These are phyloP conservation scores for Paragorgia papillata DNA, from an alignment of 92 coral and sea anemone genomes.

Conservation along the genomic window DNA sequence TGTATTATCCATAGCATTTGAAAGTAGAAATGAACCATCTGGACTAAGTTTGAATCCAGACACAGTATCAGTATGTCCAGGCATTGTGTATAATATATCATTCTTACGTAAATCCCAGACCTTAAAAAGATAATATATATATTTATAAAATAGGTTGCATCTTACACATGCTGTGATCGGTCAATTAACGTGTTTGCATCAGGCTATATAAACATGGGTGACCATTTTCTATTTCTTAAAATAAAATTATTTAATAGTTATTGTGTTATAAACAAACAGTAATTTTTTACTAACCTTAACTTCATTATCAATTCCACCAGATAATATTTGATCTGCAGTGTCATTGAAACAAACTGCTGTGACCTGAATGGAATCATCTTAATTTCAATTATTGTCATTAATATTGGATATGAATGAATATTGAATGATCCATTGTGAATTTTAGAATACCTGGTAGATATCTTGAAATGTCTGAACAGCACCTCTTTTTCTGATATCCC, in stretches of 20 bases:
- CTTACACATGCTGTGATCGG: no score
- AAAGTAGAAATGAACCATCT: slow-evolving; percentile 87
- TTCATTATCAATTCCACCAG: slow-evolving; percentile 97
- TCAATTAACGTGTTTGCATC: no score
- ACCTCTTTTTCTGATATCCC: slow-evolving; percentile 95
- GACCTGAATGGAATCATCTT: slow-evolving; percentile 61
- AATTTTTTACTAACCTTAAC: slow-evolving; percentile 81
- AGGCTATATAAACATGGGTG: no score
- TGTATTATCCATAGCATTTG: slow-evolving; percentile 97
- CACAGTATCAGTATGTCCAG: slow-evolving; percentile 96
- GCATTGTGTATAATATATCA: slow-evolving; percentile 91
- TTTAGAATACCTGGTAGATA: slow-evolving; percentile 84
- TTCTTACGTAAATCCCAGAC: slow-evolving; percentile 98
- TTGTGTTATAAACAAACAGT: no score
- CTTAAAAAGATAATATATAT: slow-evolving; percentile 27
- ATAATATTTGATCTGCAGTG: slow-evolving; percentile 90
- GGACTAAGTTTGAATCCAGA: slow-evolving; percentile 92
- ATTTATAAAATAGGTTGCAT: no score
- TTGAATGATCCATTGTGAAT: no score
- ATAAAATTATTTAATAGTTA: no score
- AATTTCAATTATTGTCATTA: no score
- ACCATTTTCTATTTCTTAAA: no score
- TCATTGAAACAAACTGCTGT: slow-evolving; percentile 94
- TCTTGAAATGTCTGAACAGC: slow-evolving; percentile 93
- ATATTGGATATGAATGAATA: no score